A percentile compares a stretch with the other conserved stretches of the same genome.
phyloP scores from a whole-genome alignment of 2,797 vertebrate genomes.

The Pantherophis vulpinus region DNA sequence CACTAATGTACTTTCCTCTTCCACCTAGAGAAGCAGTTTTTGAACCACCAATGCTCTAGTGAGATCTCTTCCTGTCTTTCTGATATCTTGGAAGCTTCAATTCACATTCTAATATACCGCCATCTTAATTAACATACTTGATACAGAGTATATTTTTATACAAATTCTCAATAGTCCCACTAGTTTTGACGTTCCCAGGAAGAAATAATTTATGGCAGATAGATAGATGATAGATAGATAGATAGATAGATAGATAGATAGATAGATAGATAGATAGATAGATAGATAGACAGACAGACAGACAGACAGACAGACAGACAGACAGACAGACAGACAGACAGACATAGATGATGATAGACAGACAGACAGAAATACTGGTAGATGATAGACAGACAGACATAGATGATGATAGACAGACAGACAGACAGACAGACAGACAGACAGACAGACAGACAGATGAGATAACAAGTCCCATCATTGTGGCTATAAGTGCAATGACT shows the following conservation, averaged over 20 bases:
- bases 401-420: too few species aligned
- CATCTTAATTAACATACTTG: neutral
- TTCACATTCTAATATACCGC: neutral
- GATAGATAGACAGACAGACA: fast-evolving
- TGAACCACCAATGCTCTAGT: neutral
- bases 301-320: fast-evolving
- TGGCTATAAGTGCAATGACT: neutral
- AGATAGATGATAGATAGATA: too few species aligned
- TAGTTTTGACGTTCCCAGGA: neutral
- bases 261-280: neutral
- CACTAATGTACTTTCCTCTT: neutral
- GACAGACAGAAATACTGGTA: too few species aligned
- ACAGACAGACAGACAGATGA: neutral
- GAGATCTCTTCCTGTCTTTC: neutral
- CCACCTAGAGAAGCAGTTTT: neutral
- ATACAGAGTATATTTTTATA: neutral
- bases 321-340: too few species aligned
- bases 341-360: too few species aligned
- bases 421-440: too few species aligned
- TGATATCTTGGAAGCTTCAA: neutral
- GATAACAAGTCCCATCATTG: neutral
- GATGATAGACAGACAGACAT: too few species aligned
- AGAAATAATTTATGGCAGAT: neutral
- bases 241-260: too few species aligned
- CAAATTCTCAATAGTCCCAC: neutral